These are phyloP conservation scores for Macaria liturata DNA, from an alignment of 2,888 invertebrate genomes.

Conservation along the genomic window DNA sequence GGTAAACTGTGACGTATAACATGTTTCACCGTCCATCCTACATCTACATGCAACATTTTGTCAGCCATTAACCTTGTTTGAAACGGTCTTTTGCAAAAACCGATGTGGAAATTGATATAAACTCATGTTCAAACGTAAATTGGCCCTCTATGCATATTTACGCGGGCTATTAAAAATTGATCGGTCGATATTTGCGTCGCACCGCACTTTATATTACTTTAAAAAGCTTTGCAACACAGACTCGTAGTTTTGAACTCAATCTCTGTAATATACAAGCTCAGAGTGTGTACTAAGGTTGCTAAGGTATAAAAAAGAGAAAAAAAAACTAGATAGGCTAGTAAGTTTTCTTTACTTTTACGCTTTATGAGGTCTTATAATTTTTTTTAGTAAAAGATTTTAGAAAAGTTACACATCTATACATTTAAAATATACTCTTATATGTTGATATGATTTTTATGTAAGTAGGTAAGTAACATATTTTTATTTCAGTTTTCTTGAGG, in stretches of 20 bases:
- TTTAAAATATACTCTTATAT: too few species aligned
- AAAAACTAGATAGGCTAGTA: too few species aligned
- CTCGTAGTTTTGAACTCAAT: constrained; percentile 14
- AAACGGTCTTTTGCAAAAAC: constrained; percentile 58
- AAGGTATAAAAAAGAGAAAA: too few species aligned
- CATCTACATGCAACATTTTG: constrained; percentile 27
- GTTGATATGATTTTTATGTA: too few species aligned
- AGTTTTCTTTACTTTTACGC: too few species aligned
- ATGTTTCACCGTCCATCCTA: constrained; percentile 6
- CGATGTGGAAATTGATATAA: constrained; percentile 59
- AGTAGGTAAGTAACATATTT: too few species aligned
- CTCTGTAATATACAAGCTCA: constrained; percentile 1
- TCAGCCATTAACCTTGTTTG: constrained; percentile 52
- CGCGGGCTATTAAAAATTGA: constrained; percentile 60
- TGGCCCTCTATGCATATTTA: constrained; percentile 61
- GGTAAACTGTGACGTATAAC: too few species aligned
- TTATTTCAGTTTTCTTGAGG: too few species aligned
- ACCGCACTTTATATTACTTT: constrained; percentile 43
- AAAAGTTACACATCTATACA: too few species aligned
- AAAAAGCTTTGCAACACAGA: constrained; percentile 28
- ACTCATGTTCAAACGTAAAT: constrained; percentile 59
- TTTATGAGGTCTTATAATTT: too few species aligned
- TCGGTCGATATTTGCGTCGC: constrained; percentile 54
- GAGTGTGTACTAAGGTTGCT: too few species aligned
- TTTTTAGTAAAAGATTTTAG: too few species aligned